phyloP scores from a whole-genome alignment of 2,888 invertebrate species.

The Drosophila nr. fundita region DNA sequence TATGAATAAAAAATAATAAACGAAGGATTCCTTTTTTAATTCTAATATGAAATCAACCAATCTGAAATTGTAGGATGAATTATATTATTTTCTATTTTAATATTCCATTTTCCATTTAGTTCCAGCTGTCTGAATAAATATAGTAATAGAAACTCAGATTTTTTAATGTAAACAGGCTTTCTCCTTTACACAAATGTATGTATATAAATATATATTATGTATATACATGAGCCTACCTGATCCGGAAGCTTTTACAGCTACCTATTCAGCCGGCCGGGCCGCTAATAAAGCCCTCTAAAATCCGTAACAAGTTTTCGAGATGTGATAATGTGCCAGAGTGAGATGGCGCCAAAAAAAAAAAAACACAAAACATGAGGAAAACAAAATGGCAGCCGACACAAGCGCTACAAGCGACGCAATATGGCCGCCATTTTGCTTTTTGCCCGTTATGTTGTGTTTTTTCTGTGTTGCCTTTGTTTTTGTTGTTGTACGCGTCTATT shows the following conservation, averaged over 20 bases:
- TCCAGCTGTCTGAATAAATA: too few relatives aligned
- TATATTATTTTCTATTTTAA: background rate
- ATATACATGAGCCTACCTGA: background rate
- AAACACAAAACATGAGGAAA: constrained; percentile 28
- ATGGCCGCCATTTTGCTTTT: constrained; percentile 74
- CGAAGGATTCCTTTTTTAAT: too few relatives aligned
- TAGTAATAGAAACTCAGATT: background rate
- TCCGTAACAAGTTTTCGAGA: constrained; percentile 20
- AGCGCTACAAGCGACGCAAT: constrained; percentile 70
- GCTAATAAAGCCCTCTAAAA: constrained; percentile 12
- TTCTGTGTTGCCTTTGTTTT: background rate
- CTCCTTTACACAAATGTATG: background rate
- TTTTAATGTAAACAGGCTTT: background rate
- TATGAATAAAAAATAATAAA: too few relatives aligned
- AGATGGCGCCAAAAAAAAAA: constrained; percentile 37
- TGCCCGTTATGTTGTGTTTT: constrained; percentile 62
- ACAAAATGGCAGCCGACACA: constrained; percentile 72
- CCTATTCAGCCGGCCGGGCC: constrained; percentile 29
- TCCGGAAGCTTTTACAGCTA: constrained; percentile 2
- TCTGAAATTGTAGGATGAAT: background rate
- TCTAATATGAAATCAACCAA: too few relatives aligned
- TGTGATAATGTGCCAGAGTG: constrained; percentile 24
- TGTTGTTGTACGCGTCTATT: constrained; percentile 31
- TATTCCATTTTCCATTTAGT: background rate
- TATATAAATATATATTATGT: constrained; percentile 13